These are phyloP conservation scores for Thryonomys swinderianus DNA, from an alignment of 2,113 vertebrate genomes.

Conservation along the genomic window DNA sequence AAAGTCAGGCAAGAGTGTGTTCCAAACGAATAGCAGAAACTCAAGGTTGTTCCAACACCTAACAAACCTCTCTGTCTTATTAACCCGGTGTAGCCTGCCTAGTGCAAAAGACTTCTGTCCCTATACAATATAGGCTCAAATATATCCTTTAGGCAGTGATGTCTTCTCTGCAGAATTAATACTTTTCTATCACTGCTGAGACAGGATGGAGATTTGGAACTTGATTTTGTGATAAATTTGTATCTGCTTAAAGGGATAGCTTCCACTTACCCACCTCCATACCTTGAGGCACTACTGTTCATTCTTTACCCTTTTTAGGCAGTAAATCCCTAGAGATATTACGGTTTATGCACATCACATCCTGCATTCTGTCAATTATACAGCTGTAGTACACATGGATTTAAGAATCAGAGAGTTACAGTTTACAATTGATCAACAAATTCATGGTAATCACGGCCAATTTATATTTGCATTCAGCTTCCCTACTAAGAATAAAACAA, in stretches of 20 bases:
- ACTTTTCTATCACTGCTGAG: not conserved
- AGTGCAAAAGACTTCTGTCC: not conserved
- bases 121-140: not conserved
- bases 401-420: slow-evolving; percentile 13
- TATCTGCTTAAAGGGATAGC: not conserved
- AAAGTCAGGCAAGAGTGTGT: not conserved
- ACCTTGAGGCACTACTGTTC: not conserved
- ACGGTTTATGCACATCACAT: not conserved
- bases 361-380: not conserved
- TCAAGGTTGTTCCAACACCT: not conserved
- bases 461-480: slow-evolving; percentile 2
- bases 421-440: slow-evolving; percentile 35
- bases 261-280: not conserved
- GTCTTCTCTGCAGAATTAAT: not conserved
- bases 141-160: not conserved
- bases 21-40: not conserved
- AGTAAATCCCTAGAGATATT: not conserved
- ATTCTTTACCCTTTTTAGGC: not conserved
- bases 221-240: not conserved
- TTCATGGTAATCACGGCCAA: not conserved
- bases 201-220: slow-evolving; percentile 9
- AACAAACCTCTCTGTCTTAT: not conserved
- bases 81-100: not conserved
- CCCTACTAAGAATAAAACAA: not conserved
- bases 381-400: not conserved